Evolutionary conservation across 2,888 invertebrate species (phyloP).

Genomic region (Scelioninae gen. 2): DNA sequence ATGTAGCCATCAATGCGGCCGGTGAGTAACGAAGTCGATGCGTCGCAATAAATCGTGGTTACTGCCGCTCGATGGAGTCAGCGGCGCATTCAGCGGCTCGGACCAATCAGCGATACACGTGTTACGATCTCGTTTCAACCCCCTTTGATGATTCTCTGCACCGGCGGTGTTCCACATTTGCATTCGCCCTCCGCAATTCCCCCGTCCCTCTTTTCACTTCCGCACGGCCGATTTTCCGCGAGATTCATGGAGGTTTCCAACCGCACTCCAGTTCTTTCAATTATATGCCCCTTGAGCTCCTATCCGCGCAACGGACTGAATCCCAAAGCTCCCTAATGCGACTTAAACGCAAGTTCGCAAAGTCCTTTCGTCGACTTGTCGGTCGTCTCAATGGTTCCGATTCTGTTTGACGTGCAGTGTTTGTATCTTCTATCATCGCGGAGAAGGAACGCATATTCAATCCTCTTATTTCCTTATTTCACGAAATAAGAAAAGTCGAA

Average conservation of each 20-base stretch:
- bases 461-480: no score
- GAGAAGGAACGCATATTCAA: no score
- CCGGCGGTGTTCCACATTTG: slow-evolving; percentile 10
- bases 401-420: slow-evolving; percentile 14
- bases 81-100: slow-evolving; percentile 58
- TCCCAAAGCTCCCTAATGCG: slow-evolving; percentile 23
- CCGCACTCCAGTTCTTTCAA: slow-evolving; percentile 67
- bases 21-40: slow-evolving; percentile 29
- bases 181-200: slow-evolving; percentile 10
- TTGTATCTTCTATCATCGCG: no score
- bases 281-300: slow-evolving; percentile 59
- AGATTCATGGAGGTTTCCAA: slow-evolving; percentile 67
- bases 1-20: slow-evolving; percentile 10
- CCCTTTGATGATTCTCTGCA: slow-evolving; percentile 33
- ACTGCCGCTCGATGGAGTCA: slow-evolving; percentile 57
- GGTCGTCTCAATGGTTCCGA: slow-evolving; percentile 1
- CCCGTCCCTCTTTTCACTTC: background rate
- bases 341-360: slow-evolving; percentile 23
- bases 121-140: slow-evolving; percentile 60
- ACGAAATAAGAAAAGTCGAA: no score
- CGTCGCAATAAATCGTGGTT: slow-evolving; percentile 50
- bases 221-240: slow-evolving; percentile 31
- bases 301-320: slow-evolving; percentile 10
- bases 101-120: slow-evolving; percentile 70
- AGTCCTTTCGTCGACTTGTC: slow-evolving; percentile 3